Base-by-base conservation (phyloP, 2,888 invertebrate genomes). In the Parnassius apollo region DNA sequence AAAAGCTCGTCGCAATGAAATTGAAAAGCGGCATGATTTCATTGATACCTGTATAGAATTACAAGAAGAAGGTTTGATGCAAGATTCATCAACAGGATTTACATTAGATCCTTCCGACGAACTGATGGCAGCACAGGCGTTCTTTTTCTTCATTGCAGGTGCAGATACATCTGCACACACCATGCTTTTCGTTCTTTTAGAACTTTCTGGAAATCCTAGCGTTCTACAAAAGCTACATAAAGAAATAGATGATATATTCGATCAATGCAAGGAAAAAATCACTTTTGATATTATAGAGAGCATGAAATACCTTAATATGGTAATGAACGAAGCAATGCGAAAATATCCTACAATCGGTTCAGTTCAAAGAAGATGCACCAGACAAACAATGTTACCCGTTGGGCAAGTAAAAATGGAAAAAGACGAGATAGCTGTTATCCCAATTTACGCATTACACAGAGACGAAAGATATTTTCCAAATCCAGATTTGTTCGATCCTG, bases 291-390 rank as follows among this genome's bases (percentile, higher is more conserved):
- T 72, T 2, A 61, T 88, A 4, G 73, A 69, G 10, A 80, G 82
- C 49, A 74, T 88, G 75, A 69, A 73, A 10, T 88, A 86, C 68
- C 62, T 88, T 61, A 80, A 81, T 53, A 78, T 79, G 75, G 80
- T 84, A 7, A 66, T 85, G 12, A 72, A 76, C 58, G 93, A 93
- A 71, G 82, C 86, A 0, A 70, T 92, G 42, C 74, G 93, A 35
- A 82, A 85, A 67, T 88, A 85, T 72, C 89, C 92, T 2, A 82
- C 90, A 1, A 77, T 86, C 2, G 79, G 82, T 8, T 66, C 77
- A 10, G 73, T 86, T 3, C 83, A 81, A 50, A 75, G 87, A 51
- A 65, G 69, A 12, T 86, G 88, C 64, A 72, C 72, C 44, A 71
- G 72, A 42, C 69, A 75, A 2, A 86, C 86, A 63, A 69, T 65